phyloP scores from a whole-genome alignment of 2,113 vertebrate genomes.

The Halcyon malimbica region DNA sequence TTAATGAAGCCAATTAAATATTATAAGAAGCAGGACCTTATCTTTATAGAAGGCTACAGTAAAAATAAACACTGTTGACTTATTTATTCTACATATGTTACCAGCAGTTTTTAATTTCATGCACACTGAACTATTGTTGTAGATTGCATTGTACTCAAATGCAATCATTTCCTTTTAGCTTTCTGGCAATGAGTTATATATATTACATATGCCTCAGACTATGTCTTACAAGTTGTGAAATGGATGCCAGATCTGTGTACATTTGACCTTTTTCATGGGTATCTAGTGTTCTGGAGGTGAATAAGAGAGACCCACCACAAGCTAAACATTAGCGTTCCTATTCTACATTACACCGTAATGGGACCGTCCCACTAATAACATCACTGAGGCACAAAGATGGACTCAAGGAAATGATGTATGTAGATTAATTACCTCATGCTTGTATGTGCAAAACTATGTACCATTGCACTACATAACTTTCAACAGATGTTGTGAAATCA shows the following conservation, averaged over 20 bases:
- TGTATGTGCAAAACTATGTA: conserved; percentile 10
- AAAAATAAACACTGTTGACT: conserved; percentile 56
- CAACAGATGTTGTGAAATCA: conserved; percentile 70
- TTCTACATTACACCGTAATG: conserved; percentile 1
- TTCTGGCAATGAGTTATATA: conserved; percentile 73
- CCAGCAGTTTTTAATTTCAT: conserved; percentile 82
- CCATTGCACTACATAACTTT: conserved; percentile 44
- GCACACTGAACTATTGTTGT: conserved; percentile 80
- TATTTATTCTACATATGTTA: conserved; percentile 60
- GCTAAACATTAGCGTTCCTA: conserved; percentile 30
- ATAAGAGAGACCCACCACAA: conserved; percentile 69
- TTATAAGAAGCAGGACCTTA: conserved; percentile 28
- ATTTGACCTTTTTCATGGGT: conserved; percentile 72
- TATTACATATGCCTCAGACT: conserved; percentile 79
- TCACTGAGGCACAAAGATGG: not conserved
- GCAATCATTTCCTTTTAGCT: conserved; percentile 84
- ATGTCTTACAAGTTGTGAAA: conserved; percentile 73
- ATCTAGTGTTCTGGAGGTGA: conserved; percentile 66
- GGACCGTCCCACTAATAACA: conserved; percentile 34
- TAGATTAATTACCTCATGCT: conserved; percentile 56
- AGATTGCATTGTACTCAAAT: conserved; percentile 82
- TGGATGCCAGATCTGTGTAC: conserved; percentile 71
- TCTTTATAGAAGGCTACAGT: conserved; percentile 33
- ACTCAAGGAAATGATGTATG: conserved; percentile 58
- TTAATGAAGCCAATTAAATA: conserved; percentile 45